A percentile compares a stretch with the other conserved stretches of the same genome.
Evolutionary conservation across 2,113 vertebrate genomes (phyloP).

Genomic region (Cephalophus harveyi): DNA sequence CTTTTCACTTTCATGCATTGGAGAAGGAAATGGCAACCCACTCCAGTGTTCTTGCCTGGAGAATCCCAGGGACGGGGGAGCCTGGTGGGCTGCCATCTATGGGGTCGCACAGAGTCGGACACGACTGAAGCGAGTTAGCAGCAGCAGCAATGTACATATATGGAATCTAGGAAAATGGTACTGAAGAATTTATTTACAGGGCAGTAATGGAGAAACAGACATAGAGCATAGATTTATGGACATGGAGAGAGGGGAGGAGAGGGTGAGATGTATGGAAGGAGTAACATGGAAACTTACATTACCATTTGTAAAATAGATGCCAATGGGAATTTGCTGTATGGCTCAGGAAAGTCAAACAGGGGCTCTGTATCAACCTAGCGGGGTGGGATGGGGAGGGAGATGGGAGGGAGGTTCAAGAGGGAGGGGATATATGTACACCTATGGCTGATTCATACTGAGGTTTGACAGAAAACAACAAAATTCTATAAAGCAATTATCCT

Average conservation of each 20-base stretch:
- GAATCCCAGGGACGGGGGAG: too few species aligned
- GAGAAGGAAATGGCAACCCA: too few species aligned
- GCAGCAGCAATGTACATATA: background rate
- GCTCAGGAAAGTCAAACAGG: background rate
- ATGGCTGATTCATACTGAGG: background rate
- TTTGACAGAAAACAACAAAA: background rate
- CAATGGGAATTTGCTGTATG: background rate
- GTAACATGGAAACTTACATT: background rate
- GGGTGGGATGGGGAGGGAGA: background rate
- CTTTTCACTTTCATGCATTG: too few species aligned
- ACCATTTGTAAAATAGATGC: background rate
- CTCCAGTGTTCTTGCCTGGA: too few species aligned
- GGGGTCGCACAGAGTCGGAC: too few species aligned
- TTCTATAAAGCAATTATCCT: background rate
- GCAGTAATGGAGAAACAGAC: background rate
- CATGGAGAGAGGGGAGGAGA: background rate
- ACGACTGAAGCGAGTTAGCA: too few species aligned
- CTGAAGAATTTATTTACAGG: background rate
- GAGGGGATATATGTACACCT: background rate
- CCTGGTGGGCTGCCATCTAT: too few species aligned
- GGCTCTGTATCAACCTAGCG: background rate
- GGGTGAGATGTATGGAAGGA: background rate
- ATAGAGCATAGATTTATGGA: background rate
- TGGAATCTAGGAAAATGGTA: background rate
- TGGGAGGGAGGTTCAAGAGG: background rate